Evolutionary conservation across 2,888 invertebrate genomes (phyloP), one percentile per base, ranked within the genome.

Genomic region (Allolobophora icterica): DNA sequence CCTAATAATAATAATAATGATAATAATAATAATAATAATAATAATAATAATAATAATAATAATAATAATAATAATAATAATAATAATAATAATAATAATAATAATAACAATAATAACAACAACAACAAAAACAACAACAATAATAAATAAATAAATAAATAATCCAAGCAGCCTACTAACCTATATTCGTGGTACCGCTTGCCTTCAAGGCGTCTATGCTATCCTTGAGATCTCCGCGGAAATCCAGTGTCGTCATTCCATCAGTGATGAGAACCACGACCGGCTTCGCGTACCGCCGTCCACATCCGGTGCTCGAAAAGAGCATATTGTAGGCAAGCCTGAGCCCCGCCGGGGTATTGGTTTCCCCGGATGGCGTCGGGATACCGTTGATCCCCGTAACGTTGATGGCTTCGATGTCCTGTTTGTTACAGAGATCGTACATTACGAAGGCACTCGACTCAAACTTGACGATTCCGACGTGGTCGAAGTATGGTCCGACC

Each of bases 301-400:
- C 92, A 38, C 91, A 90, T 24, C 91, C 52, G 21, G 40, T 35
- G 45, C 89, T 34, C n/a, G 87, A 87, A 24, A 83, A 91, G 38
- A 92, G 92, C 45, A 91, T 58, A 30, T 92, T 71, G 89, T 90
- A 90, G 45, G 52, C 91, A 1, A 71, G 3, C 38, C 91, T 84
- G 45, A 91, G 89, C 15, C 83, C 92, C 17, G 90, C 91, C 21
- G 92, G 92, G 38, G 91, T 92, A 90, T 92, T 92, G 30, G 92
- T 92, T 13, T 71, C 90, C 6, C 92, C 92, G 5, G 45, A 33
- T 8, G 91, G 89, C 24, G 34, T 33, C 5, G 58, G 34, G 24
- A 92, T 87, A 11, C 84, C 89, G 89, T 90, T 84, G 84, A 92
- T 90, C 6, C 90, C 92, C 0, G 89, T 84, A 15, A 30, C n/a